Percentiles rank a stretch among this genome's conserved stretches.
Conservation (phyloP, 2,113 vertebrate species). For the Hemiprocne comata region DNA sequence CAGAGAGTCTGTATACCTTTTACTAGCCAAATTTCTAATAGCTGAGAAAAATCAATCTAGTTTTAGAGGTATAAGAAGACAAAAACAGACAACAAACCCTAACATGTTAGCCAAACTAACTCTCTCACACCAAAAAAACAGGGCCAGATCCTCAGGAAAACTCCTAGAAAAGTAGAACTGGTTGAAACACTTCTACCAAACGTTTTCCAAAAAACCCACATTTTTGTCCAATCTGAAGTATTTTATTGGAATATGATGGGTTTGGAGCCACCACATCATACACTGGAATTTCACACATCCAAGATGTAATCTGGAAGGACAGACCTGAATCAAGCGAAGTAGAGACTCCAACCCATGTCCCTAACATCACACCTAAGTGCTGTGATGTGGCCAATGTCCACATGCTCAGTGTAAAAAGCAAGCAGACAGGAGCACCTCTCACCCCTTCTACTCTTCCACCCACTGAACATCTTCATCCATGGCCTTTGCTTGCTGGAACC, state of each 20-base stretch:
- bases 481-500: not conserved
- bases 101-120: not conserved
- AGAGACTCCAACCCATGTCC: not conserved
- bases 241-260: not conserved
- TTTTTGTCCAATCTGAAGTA: not conserved
- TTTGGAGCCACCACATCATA: not conserved
- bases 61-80: not conserved
- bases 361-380: not conserved
- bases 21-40: not conserved
- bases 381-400: not conserved
- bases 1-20: not conserved
- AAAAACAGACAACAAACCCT: not conserved
- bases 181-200: not conserved
- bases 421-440: not conserved
- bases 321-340: not conserved
- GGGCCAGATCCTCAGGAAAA: not conserved
- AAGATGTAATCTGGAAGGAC: not conserved
- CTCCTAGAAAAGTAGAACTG: not conserved
- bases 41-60: not conserved
- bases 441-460: not conserved
- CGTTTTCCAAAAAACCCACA: not conserved
- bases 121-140: not conserved
- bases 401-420: not conserved
- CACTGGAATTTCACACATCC: not conserved
- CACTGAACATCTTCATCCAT: not conserved